phyloP scores from a whole-genome alignment of 2,888 invertebrate genomes.

The Leucozona laternaria region DNA sequence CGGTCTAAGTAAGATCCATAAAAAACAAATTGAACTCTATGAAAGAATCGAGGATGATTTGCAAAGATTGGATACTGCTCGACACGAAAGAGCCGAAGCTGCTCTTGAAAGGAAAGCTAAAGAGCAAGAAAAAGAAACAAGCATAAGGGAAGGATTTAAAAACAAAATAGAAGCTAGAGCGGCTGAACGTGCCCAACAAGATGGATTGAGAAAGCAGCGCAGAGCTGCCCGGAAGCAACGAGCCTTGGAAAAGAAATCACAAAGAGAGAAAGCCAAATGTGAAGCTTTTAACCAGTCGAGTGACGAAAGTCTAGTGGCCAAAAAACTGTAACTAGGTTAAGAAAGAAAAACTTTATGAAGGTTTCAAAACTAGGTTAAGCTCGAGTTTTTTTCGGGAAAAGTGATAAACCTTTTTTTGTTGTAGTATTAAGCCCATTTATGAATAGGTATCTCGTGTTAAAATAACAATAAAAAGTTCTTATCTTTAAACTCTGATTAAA shows the following conservation, averaged over 20 bases:
- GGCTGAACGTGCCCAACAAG: conserved; percentile 26
- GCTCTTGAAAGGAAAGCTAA: conserved; percentile 40
- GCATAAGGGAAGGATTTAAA: not conserved
- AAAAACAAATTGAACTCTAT: conserved; percentile 55
- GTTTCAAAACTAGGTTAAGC: not conserved
- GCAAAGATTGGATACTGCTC: conserved; percentile 45
- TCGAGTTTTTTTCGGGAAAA: not conserved
- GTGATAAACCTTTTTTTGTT: not conserved
- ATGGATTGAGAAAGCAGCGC: conserved; percentile 46
- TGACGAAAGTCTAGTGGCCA: not conserved
- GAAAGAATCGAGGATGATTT: conserved; percentile 58
- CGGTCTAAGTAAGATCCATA: conserved; percentile 52
- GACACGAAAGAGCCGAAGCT: conserved; percentile 46
- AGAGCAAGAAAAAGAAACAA: conserved; percentile 21
- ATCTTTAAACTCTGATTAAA: no score
- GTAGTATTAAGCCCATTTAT: not conserved
- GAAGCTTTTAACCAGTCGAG: conserved; percentile 9
- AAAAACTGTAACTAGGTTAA: not conserved
- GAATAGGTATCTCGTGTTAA: not conserved
- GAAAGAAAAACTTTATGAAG: not conserved
- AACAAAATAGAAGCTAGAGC: conserved; percentile 51
- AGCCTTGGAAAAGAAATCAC: conserved; percentile 43
- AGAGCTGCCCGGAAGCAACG: conserved; percentile 52
- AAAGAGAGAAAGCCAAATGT: conserved; percentile 33
- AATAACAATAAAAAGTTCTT: not conserved